phyloP scores from a whole-genome alignment of 2,797 vertebrate species.

The Sebastes diaconus region DNA sequence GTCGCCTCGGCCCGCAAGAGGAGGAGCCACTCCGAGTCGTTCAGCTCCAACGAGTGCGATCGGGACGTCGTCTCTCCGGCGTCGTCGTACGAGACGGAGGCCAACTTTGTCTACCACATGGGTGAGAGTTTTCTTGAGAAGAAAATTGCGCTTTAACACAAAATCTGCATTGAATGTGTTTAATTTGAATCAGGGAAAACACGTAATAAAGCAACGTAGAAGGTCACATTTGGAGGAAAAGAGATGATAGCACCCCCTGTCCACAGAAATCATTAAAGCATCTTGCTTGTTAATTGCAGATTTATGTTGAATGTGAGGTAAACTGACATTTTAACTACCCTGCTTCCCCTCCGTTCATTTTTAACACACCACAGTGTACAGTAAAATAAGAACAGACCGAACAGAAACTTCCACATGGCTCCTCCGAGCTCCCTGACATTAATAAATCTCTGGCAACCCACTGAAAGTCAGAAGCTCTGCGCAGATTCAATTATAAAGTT shows the following conservation, averaged over 20 bases:
- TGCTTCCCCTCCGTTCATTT: slow-evolving; percentile 46
- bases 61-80: slow-evolving; percentile 88
- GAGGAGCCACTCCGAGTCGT: slow-evolving; percentile 90
- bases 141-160: neutral
- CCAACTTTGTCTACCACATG: slow-evolving; percentile 92
- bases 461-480: slow-evolving; percentile 64
- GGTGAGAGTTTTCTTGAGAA: slow-evolving; percentile 80
- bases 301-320: slow-evolving; percentile 52
- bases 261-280: slow-evolving; percentile 29
- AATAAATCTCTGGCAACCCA: slow-evolving; percentile 61
- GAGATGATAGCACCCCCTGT: slow-evolving; percentile 4
- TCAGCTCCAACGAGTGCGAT: slow-evolving; percentile 94
- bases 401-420: slow-evolving; percentile 66
- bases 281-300: slow-evolving; percentile 58
- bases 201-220: neutral
- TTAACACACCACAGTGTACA: slow-evolving; percentile 56
- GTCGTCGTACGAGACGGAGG: slow-evolving; percentile 90
- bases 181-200: neutral
- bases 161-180: neutral
- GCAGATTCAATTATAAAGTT: slow-evolving; percentile 64
- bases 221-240: neutral
- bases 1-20: slow-evolving; percentile 84
- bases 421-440: slow-evolving; percentile 61
- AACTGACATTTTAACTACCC: slow-evolving; percentile 58
- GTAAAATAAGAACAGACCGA: slow-evolving; percentile 64